Percentiles rank a stretch among this genome's conserved stretches.
Conservation (phyloP, 2,113 vertebrate species). For the Aix galericulata region DNA sequence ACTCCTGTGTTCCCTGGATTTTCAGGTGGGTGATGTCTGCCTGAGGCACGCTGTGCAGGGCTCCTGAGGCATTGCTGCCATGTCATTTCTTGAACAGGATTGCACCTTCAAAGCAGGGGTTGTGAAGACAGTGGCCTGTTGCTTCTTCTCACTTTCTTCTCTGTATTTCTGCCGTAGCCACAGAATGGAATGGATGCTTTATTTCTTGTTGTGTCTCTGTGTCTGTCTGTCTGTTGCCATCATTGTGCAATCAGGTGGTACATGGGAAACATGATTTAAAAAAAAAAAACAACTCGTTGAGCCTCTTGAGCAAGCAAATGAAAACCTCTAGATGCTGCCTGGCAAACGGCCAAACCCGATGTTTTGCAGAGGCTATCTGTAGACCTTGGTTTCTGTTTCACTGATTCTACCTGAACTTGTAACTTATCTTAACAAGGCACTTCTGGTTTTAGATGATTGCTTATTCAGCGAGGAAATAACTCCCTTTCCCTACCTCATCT, state of each 20-base stretch:
- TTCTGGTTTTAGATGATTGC: constrained; percentile 9
- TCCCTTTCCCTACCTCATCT: neutral
- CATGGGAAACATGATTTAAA: constrained; percentile 42
- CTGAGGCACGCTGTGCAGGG: neutral
- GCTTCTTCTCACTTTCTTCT: neutral
- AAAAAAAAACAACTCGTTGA: neutral
- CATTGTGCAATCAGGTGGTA: constrained; percentile 4
- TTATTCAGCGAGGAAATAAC: neutral
- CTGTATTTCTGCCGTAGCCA: fast-evolving
- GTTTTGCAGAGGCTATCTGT: neutral
- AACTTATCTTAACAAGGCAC: constrained; percentile 15
- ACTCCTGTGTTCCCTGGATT: neutral
- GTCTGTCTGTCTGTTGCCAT: neutral
- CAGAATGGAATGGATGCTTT: neutral
- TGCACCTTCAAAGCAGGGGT: neutral
- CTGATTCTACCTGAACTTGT: constrained; percentile 29
- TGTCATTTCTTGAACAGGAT: neutral
- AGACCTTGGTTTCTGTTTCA: constrained; percentile 35
- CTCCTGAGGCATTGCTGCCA: fast-evolving
- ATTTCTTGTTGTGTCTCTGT: neutral
- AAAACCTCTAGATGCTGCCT: neutral
- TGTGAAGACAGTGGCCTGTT: neutral
- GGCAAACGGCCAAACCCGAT: neutral
- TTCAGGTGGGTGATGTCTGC: neutral
- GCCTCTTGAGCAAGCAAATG: neutral